Conservation (phyloP, 2,797 vertebrate species). For the Mus spretus region DNA sequence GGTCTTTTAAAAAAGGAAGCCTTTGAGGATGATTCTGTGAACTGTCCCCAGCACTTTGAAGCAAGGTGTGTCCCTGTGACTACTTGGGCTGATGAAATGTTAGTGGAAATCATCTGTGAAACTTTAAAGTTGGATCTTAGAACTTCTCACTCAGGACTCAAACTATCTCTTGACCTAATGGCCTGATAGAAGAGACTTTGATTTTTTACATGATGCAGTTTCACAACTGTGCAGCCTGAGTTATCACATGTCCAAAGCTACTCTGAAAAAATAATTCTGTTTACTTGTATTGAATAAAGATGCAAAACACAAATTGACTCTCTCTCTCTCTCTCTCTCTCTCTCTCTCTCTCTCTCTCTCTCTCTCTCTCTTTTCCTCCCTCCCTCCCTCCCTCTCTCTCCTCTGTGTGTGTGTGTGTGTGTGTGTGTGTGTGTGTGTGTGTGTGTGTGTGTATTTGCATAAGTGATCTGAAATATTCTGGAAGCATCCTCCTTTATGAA, state of each 20-base stretch:
- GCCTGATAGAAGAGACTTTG: conserved; percentile 29
- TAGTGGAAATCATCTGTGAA: neutral
- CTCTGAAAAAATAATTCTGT: neutral
- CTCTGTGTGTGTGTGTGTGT: neutral
- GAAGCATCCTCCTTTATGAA: neutral
- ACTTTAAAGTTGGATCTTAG: conserved; percentile 5
- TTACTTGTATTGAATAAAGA: neutral
- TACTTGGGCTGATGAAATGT: conserved; percentile 26
- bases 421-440: neutral
- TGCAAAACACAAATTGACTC: neutral
- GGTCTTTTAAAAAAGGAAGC: neutral
- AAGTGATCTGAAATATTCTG: neutral
- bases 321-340: no score
- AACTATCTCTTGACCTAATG: conserved; percentile 1
- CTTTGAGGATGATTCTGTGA: conserved; percentile 6
- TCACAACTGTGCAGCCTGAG: neutral
- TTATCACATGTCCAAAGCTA: neutral
- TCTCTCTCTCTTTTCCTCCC: no score
- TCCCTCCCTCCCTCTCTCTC: no score
- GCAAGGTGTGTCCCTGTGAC: neutral
- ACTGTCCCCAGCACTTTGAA: neutral
- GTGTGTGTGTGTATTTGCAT: neutral
- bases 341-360: no score
- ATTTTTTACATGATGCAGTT: neutral
- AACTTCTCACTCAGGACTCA: neutral